Percentiles rank a stretch among this genome's conserved stretches.
These are phyloP conservation scores for Cyanocitta stelleri DNA, from an alignment of 2,113 vertebrate genomes.

Conservation along the genomic window DNA sequence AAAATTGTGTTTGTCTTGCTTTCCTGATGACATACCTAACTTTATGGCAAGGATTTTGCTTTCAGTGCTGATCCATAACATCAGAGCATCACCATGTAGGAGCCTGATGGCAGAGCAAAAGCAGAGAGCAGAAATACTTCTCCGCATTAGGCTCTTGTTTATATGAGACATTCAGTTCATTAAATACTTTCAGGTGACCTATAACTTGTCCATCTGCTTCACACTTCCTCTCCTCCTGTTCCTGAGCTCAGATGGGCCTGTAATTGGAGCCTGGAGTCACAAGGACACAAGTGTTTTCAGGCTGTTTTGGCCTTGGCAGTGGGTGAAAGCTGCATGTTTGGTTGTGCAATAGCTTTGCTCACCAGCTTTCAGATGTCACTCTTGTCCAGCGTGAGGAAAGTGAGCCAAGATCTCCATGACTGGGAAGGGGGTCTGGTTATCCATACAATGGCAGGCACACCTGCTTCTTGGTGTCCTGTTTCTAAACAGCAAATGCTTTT, in stretches of 20 bases:
- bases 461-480: not conserved
- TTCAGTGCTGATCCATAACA: not conserved
- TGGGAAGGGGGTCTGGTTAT: not conserved
- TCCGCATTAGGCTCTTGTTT: not conserved
- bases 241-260: not conserved
- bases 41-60: not conserved
- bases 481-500: not conserved
- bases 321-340: not conserved
- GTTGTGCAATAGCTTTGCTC: not conserved
- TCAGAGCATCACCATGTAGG: not conserved
- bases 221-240: not conserved
- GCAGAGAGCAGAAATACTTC: not conserved
- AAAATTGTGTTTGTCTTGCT: not conserved
- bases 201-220: not conserved
- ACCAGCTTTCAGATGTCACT: not conserved
- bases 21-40: not conserved
- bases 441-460: not conserved
- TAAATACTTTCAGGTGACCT: slow-evolving; percentile 2
- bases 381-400: not conserved
- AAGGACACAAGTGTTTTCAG: not conserved
- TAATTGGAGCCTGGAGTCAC: not conserved
- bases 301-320: not conserved
- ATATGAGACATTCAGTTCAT: not conserved
- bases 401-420: not conserved
- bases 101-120: not conserved